Evolutionary conservation across 2,113 vertebrate species (phyloP).

Genomic region (Cyanoderma ruficeps): DNA sequence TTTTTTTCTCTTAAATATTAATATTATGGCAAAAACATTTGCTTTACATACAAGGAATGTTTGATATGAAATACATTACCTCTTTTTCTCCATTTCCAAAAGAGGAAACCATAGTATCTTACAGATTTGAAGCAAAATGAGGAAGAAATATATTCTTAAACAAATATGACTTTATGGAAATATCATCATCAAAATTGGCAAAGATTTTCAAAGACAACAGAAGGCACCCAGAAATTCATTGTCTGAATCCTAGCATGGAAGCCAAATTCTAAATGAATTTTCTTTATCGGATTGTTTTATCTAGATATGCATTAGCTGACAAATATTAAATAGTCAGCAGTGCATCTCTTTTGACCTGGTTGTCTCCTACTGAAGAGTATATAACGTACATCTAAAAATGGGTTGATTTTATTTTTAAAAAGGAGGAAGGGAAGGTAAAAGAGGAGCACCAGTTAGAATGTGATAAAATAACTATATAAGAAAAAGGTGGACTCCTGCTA

Average conservation of each 20-base stretch:
- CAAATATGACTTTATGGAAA: conserved; percentile 46
- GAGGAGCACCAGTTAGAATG: background rate
- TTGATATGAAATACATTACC: background rate
- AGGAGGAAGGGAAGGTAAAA: background rate
- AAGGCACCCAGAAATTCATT: conserved; percentile 29
- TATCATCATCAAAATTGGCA: conserved; percentile 26
- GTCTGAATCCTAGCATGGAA: background rate
- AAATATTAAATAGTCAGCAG: background rate
- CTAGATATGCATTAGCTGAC: background rate
- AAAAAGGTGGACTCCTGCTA: background rate
- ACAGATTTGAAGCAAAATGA: background rate
- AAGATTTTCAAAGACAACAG: conserved; percentile 17
- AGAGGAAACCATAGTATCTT: background rate
- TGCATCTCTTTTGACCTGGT: background rate
- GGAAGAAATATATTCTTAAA: conserved; percentile 15
- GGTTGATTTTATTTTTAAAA: background rate
- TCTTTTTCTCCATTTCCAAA: background rate
- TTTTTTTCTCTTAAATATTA: conserved; percentile 57
- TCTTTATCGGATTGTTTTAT: conserved; percentile 26
- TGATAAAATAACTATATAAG: background rate
- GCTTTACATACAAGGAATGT: background rate
- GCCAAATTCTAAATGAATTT: conserved; percentile 19
- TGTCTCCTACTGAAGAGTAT: background rate
- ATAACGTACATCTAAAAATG: background rate
- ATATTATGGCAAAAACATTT: conserved; percentile 5